These are phyloP conservation scores for Dryas iulia DNA, from an alignment of 1,140 invertebrate genomes.

Conservation along the genomic window DNA sequence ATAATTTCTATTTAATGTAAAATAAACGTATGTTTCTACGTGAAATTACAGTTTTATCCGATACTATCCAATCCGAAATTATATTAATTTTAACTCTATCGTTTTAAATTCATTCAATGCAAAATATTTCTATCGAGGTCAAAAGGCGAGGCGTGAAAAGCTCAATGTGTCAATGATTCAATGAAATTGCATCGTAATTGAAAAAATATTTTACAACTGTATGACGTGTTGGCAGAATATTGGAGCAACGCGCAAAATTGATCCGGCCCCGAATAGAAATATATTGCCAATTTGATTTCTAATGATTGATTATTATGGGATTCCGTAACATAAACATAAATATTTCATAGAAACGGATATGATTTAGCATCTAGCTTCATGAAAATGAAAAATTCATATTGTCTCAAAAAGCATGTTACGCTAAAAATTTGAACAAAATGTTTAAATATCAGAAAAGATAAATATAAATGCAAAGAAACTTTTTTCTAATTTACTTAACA, in stretches of 20 bases:
- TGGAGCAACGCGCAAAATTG: not conserved
- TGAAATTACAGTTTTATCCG: not conserved
- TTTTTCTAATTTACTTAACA: too few relatives aligned
- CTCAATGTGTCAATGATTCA: conserved; percentile 59
- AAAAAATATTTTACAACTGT: conserved; percentile 69
- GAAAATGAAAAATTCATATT: too few relatives aligned
- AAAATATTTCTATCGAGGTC: conserved; percentile 4
- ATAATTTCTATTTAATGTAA: not conserved
- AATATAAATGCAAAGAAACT: too few relatives aligned
- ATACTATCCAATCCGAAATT: not conserved
- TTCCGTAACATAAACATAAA: not conserved
- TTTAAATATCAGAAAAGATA: too few relatives aligned
- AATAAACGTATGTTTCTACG: not conserved
- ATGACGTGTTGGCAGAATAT: conserved; percentile 36
- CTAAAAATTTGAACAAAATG: too few relatives aligned
- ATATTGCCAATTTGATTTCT: not conserved
- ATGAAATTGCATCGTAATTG: conserved; percentile 67
- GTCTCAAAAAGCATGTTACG: too few relatives aligned
- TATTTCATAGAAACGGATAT: not conserved
- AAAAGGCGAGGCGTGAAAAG: conserved; percentile 34
- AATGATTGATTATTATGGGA: not conserved
- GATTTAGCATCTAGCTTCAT: not conserved
- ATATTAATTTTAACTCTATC: not conserved
- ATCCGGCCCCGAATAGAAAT: not conserved
- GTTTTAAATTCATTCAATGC: not conserved